These are phyloP conservation scores for Esox lucius DNA, from an alignment of 2,797 vertebrate species.

Conservation along the genomic window DNA sequence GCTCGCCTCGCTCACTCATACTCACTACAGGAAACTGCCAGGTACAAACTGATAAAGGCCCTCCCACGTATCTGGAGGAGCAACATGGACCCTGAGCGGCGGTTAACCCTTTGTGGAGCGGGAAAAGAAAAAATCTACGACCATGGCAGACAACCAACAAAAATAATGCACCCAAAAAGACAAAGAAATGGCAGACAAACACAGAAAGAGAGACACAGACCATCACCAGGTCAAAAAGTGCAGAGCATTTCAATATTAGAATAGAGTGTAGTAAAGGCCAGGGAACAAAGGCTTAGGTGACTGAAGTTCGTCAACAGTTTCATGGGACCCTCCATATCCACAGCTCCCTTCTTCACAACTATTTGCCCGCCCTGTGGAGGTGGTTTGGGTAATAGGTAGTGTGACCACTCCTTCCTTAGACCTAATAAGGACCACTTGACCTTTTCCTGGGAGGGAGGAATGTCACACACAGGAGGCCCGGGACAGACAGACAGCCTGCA, in stretches of 20 bases:
- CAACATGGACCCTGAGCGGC: no score
- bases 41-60: no score
- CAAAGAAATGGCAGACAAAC: no score
- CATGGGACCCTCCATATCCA: background rate
- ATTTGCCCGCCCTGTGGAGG: background rate
- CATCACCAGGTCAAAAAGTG: background rate
- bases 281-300: background rate
- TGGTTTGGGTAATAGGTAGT: background rate
- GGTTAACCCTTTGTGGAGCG: no score
- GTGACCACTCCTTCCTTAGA: conserved; percentile 4
- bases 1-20: no score
- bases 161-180: no score
- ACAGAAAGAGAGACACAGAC: background rate
- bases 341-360: background rate
- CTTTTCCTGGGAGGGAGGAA: conserved; percentile 15
- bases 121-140: no score
- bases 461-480: background rate
- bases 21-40: no score
- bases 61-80: no score
- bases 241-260: background rate
- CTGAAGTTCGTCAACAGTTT: background rate
- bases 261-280: background rate
- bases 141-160: no score
- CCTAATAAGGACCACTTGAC: conserved; percentile 2
- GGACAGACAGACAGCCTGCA: background rate